Conservation (phyloP, 2,113 vertebrate species). For the Patagioenas fasciata region DNA sequence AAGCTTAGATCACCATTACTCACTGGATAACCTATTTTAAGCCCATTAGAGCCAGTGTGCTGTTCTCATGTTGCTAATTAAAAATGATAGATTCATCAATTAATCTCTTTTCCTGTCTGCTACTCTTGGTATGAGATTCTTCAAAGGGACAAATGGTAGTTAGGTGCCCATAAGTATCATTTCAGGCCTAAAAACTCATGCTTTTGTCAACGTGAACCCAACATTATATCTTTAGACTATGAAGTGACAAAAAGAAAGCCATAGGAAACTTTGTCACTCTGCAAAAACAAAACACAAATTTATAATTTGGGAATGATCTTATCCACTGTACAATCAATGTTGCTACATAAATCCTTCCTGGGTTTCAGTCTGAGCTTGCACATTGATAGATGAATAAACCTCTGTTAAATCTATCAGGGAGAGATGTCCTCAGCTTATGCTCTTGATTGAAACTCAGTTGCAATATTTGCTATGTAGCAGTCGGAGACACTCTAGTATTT, state of each 20-base stretch:
- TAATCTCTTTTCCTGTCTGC: slow-evolving; percentile 45
- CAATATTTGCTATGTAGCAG: not conserved
- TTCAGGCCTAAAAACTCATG: not conserved
- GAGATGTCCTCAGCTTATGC: slow-evolving; percentile 29
- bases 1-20: slow-evolving; percentile 53
- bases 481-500: not conserved
- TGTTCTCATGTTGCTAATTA: slow-evolving; percentile 66
- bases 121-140: slow-evolving; percentile 37
- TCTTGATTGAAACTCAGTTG: slow-evolving; percentile 56
- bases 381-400: slow-evolving; percentile 22
- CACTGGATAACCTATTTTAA: slow-evolving; percentile 64
- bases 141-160: slow-evolving; percentile 55
- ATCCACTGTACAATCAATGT: not conserved
- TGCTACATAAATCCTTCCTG: not conserved
- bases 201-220: not conserved
- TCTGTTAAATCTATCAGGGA: slow-evolving; percentile 33
- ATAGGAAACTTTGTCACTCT: not conserved
- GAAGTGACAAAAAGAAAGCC: not conserved
- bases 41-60: not conserved
- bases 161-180: not conserved
- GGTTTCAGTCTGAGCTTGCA: not conserved
- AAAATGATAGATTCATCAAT: slow-evolving; percentile 67
- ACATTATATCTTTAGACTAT: not conserved
- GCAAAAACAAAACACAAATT: not conserved
- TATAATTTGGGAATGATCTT: not conserved